phyloP scores from a whole-genome alignment of 2,113 vertebrate species.

The Oncorhynchus keta region DNA sequence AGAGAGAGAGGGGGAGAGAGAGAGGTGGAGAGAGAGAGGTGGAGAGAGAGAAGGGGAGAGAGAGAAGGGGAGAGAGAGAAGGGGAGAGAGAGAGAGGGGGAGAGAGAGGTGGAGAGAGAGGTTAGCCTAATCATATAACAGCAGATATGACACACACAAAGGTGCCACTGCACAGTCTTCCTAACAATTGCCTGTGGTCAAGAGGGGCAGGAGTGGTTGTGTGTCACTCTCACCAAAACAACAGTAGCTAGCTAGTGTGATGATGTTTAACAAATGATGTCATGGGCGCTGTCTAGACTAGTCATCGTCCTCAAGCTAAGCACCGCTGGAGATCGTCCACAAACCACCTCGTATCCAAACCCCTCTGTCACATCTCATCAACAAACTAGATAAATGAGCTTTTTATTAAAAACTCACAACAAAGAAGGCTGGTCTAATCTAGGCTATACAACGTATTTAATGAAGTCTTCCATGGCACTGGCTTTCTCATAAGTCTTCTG shows the following conservation, averaged over 20 bases:
- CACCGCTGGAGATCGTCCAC: constrained; percentile 12
- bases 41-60: too few species aligned
- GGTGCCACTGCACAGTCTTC: not conserved
- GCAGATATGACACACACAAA: not conserved
- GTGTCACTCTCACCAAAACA: not conserved
- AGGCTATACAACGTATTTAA: not conserved
- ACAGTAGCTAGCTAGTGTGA: not conserved
- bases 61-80: too few species aligned
- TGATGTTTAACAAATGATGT: constrained; percentile 14
- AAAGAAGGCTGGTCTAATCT: too few species aligned
- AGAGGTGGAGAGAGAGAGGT: too few species aligned
- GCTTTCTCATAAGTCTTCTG: too few species aligned
- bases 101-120: not conserved
- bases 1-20: too few species aligned
- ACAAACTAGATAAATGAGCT: not conserved
- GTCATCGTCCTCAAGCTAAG: constrained; percentile 1
- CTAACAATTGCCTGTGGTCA: not conserved
- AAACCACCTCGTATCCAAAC: constrained; percentile 2
- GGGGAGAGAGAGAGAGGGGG: not conserved
- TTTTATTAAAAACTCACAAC: not conserved
- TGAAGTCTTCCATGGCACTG: not conserved
- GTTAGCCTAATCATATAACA: not conserved
- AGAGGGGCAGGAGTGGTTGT: not conserved
- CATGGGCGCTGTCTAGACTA: constrained; percentile 36
- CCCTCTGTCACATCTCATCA: not conserved